A percentile compares a stretch with the other conserved stretches of the same genome.
phyloP scores from a whole-genome alignment of 1,140 invertebrate genomes.

The Caenorhabditis inopinata region DNA sequence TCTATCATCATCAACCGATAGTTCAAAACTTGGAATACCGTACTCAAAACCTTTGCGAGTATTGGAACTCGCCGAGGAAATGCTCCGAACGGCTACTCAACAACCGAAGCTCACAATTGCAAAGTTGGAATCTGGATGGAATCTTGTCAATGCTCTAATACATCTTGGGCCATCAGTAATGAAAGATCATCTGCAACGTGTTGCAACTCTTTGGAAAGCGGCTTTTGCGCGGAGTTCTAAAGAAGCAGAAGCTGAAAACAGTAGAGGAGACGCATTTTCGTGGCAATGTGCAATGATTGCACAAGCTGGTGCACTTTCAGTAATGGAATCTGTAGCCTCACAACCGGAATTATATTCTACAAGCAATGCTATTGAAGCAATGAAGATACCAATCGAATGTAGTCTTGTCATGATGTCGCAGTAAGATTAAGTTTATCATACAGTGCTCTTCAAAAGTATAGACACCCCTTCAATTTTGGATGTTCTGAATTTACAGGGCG shows the following conservation, averaged over 20 bases:
- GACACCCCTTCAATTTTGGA: no score
- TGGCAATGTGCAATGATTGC: constrained; percentile 97
- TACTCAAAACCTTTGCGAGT: constrained; percentile 81
- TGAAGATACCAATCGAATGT: constrained; percentile 39
- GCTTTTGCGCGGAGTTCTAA: constrained; percentile 92
- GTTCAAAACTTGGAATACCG: constrained; percentile 84
- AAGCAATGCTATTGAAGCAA: not conserved
- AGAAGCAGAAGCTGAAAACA: constrained; percentile 91
- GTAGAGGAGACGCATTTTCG: constrained; percentile 96
- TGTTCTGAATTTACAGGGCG: no score
- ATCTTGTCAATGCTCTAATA: constrained; percentile 92
- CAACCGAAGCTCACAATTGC: constrained; percentile 90
- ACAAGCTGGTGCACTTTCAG: constrained; percentile 86
- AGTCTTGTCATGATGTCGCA: constrained; percentile 22
- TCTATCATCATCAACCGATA: constrained; percentile 83
- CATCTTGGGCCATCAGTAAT: constrained; percentile 74
- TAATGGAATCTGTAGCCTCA: constrained; percentile 53
- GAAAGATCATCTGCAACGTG: constrained; percentile 79
- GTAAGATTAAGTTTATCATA: not conserved
- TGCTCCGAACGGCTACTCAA: constrained; percentile 86
- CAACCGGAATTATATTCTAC: constrained; percentile 29
- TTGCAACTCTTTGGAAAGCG: constrained; percentile 93
- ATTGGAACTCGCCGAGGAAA: constrained; percentile 93
- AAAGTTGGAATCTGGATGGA: constrained; percentile 93
- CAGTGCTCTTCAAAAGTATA: no score